These are phyloP conservation scores for Macroramphosus scolopax DNA, from an alignment of 2,797 vertebrate genomes.

Conservation along the genomic window DNA sequence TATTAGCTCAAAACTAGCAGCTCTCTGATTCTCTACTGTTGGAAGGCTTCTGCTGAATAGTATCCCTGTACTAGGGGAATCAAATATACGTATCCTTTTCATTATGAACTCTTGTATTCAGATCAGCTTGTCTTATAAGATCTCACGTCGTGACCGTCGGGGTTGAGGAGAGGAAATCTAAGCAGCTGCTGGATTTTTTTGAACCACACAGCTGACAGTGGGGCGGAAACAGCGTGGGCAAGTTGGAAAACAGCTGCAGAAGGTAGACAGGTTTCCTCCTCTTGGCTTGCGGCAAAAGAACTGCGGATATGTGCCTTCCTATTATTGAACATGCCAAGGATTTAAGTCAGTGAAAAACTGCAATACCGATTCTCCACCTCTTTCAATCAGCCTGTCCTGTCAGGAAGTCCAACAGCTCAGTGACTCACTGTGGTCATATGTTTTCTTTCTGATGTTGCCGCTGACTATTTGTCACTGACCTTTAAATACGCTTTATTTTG, in stretches of 20 bases:
- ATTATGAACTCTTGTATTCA: neutral
- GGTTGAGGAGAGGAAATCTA: conserved; percentile 23
- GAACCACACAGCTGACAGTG: too few relatives aligned
- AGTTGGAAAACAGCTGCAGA: conserved; percentile 3
- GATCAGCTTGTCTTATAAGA: conserved; percentile 12
- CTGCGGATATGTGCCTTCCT: conserved; percentile 1
- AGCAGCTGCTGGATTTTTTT: conserved; percentile 20
- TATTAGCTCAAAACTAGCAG: too few relatives aligned
- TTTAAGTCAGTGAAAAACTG: neutral
- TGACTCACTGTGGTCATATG: conserved; percentile 10
- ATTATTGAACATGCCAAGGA: neutral
- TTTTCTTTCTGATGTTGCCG: conserved; percentile 25
- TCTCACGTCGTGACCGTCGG: conserved; percentile 6
- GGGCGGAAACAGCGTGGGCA: conserved; percentile 11
- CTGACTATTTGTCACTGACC: conserved; percentile 30
- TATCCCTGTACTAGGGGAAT: neutral
- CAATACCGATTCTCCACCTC: conserved; percentile 4
- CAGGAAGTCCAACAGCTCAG: conserved; percentile 12
- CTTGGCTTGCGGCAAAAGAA: neutral
- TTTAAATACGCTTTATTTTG: too few relatives aligned
- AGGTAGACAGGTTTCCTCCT: too few relatives aligned
- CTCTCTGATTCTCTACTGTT: neutral
- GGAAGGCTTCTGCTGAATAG: neutral
- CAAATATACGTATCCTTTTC: neutral
- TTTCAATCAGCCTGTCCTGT: conserved; percentile 19